Evolutionary conservation across 2,113 vertebrate genomes (phyloP), one percentile per base, ranked within the genome.

Genomic region (Ellobius talpinus): DNA sequence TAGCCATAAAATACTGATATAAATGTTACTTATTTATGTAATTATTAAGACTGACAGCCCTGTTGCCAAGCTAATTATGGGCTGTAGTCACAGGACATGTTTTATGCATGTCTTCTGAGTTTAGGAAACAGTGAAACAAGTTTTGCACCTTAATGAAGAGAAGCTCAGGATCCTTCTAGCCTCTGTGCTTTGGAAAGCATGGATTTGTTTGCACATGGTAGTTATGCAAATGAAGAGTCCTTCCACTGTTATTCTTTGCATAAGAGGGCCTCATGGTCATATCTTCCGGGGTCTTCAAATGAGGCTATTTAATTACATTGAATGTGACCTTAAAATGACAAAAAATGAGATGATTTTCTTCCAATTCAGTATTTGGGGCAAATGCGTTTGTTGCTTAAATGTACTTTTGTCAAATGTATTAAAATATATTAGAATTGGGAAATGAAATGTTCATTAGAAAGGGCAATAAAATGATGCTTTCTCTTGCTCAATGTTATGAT

Each of bases 41-140:
- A 47, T 97, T 95, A 97, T 95, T 97, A 97, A 96, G 84, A 91
- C 65, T 90, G 96, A 90, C 94, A 97, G 58, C 23, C 16, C 82
- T 23, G 26, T 78, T 42, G 88, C 58, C 52, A 77, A 94, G 50
- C 58, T 96, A 81, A 96, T 87, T 94, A 93, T 36, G 89, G 78
- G 85, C 58, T 95, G 50, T 55, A 91, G 94, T 96, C 78, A 55
- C 45, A 96, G 47, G 68, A 68, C 50, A 89, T 97, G 87, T 90
- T 95, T 96, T 91, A 88, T 97, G 74, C 50, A 85, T 94, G 26
- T 55, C 3, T 82, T 89, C 86, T 93, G 66, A 58, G 76, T 96
- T 96, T 95, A 61, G 70, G 87, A 90, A 93, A 90, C 65, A n/a
- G 5, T 63, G 45, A 73, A 94, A 77, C 66, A 87, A 52, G 23